A percentile compares a stretch with the other conserved stretches of the same genome.
Evolutionary conservation across 2,797 vertebrate species (phyloP).

Genomic region (Melopsittacus undulatus): DNA sequence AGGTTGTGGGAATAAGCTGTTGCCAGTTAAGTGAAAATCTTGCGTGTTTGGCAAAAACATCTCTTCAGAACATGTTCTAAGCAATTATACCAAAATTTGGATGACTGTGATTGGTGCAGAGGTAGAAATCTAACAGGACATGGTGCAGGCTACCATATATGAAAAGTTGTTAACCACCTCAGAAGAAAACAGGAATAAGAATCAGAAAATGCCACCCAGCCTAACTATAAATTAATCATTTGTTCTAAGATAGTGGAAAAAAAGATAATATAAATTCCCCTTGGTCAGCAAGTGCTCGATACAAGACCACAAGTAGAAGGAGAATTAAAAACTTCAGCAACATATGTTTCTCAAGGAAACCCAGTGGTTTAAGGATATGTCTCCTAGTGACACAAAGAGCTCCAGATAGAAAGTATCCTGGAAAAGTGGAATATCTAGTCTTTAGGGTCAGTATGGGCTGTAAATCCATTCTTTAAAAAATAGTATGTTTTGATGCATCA

Average conservation of each 20-base stretch:
- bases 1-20: not conserved
- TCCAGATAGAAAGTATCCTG: not conserved
- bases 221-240: not conserved
- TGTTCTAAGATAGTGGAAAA: not conserved
- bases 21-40: not conserved
- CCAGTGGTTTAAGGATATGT: not conserved
- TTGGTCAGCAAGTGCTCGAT: not conserved
- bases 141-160: not conserved
- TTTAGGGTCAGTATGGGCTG: not conserved
- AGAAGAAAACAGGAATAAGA: not conserved
- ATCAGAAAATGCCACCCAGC: not conserved
- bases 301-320: not conserved
- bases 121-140: not conserved
- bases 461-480: not conserved
- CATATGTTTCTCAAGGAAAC: not conserved
- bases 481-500: not conserved
- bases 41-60: not conserved
- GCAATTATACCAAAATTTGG: not conserved
- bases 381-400: not conserved
- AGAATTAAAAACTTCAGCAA: not conserved
- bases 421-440: not conserved
- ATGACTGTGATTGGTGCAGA: not conserved
- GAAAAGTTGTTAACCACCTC: not conserved
- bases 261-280: not conserved
- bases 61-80: not conserved